Evolutionary conservation across 2,797 vertebrate genomes (phyloP).

Genomic region (Periparus ater): DNA sequence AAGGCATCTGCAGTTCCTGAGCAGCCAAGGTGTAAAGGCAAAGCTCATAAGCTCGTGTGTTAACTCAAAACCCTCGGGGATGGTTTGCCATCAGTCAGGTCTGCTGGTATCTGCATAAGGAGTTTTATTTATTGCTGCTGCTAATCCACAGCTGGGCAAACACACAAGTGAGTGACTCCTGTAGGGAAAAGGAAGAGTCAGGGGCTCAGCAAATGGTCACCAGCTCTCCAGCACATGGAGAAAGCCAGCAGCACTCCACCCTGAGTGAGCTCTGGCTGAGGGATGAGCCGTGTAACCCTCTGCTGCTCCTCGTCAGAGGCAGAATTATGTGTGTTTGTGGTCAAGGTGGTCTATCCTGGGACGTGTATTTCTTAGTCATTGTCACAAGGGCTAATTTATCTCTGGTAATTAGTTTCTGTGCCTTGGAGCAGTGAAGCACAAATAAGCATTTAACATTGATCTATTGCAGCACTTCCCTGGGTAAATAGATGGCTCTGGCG

Average conservation of each 20-base stretch:
- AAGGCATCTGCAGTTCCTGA: accelerated
- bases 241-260: neutral
- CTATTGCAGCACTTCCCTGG: conserved; percentile 52
- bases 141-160: conserved; percentile 1
- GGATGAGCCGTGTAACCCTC: accelerated
- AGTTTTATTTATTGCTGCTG: neutral
- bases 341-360: conserved; percentile 46
- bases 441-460: conserved; percentile 58
- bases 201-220: neutral
- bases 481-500: conserved; percentile 34
- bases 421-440: conserved; percentile 46
- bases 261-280: neutral
- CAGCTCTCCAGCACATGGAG: accelerated
- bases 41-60: neutral
- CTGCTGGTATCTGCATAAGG: neutral
- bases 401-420: conserved; percentile 64
- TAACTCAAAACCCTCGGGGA: neutral
- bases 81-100: neutral
- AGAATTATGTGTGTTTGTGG: conserved; percentile 31
- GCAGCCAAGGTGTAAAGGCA: neutral
- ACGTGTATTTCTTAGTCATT: conserved; percentile 35
- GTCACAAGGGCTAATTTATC: conserved; percentile 60
- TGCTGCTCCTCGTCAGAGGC: neutral
- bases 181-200: neutral
- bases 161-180: accelerated